Conservation (phyloP, 2,888 invertebrate genomes). For the Idaea dimidiata region DNA sequence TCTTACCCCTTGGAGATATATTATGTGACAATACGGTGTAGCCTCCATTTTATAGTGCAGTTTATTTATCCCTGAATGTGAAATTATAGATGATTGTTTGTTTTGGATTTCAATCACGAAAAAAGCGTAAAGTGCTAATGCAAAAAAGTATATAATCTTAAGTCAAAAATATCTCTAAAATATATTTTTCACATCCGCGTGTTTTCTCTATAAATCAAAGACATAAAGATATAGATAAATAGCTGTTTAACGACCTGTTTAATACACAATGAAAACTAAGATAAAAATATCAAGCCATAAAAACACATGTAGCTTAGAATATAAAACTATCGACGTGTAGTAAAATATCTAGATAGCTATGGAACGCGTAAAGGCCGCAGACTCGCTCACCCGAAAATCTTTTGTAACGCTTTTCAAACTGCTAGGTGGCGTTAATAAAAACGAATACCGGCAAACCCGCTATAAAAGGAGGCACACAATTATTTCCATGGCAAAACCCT, state of each 20-base stretch:
- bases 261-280: constrained; percentile 3
- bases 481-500: constrained; percentile 49
- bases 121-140: no score
- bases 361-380: constrained; percentile 26
- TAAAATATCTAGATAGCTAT: constrained; percentile 18
- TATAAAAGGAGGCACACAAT: constrained; percentile 51
- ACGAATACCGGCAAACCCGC: constrained; percentile 45
- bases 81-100: no score
- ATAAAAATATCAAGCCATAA: constrained; percentile 5
- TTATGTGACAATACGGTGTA: no score
- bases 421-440: constrained; percentile 48
- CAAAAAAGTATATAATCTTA: neutral
- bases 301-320: neutral
- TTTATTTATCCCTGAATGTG: no score
- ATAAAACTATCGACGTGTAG: constrained; percentile 6
- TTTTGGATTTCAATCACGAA: no score
- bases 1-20: no score
- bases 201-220: neutral
- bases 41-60: no score
- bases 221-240: neutral
- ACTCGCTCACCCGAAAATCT: constrained; percentile 41
- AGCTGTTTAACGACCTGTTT: neutral
- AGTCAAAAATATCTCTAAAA: neutral
- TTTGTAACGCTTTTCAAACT: constrained; percentile 45
- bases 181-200: neutral